Evolutionary conservation across 2,113 vertebrate species (phyloP), one percentile per base, ranked within the genome.

Genomic region (Regulus satrapa): DNA sequence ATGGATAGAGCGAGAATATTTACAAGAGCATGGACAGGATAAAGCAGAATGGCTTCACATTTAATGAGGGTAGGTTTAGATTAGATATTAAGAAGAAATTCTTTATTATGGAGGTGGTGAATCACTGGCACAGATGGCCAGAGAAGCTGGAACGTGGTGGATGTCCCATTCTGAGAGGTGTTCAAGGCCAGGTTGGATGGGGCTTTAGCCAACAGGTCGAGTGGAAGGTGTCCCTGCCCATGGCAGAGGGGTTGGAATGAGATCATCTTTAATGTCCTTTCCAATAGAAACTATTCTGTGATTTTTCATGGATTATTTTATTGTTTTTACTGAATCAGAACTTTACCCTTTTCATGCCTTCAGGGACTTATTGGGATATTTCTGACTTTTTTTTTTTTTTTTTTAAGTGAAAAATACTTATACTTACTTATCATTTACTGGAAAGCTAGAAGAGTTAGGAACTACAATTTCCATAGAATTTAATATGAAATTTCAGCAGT

Each of bases 121-220:
- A 43, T 49, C 67, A 23, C 6, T 36, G 21, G 14, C 12, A 56
- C 9, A 58, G 43, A 3, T 13, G 36, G 5, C 18, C 41, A 56
- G 32, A 56, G 20, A 19, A 46, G 48, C n/a, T 25, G n/a, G n/a
- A n/a, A n/a, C n/a, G n/a, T n/a, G n/a, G 25, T 48, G 41, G 41
- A 31, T 56, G 26, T 7, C 14, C 49, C 34, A 34, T 7, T 14
- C 20, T 6, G 15, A 26, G 17, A 56, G 26, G 11, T 8, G 24
- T 6, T 10, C 17, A 21, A 48, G 31, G 17, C 20, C 26, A 36
- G 31, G 74, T 0, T 1, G 1, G 41, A 56, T 41, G 13, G 20
- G 21, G 18, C 34, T 72, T 21, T 15, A 56, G 75, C 25, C 43
- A 28, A 12, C 34, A 43, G 18, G 12, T 64, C 16, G 10, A 23